Evolutionary conservation across 2,113 vertebrate species (phyloP).

Genomic region (Sinocyclocheilus rhinocerous): DNA sequence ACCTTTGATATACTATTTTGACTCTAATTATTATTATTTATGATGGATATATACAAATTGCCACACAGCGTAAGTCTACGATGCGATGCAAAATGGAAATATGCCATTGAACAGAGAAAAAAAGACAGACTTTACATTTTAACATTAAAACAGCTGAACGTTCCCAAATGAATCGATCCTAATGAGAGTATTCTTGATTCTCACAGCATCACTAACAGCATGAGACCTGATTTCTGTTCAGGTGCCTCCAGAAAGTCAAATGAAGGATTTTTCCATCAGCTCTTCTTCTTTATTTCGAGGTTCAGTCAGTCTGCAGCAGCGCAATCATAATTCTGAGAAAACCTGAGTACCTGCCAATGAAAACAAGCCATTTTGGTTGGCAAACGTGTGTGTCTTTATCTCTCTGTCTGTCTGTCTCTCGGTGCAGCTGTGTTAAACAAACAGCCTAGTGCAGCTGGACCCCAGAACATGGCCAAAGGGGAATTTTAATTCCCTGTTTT

Average conservation of each 20-base stretch:
- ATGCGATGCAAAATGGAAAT: not conserved
- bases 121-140: not conserved
- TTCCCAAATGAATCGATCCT: not conserved
- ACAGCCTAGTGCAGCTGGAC: constrained; percentile 78
- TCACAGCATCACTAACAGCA: not conserved
- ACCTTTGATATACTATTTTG: not conserved
- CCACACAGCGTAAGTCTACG: not conserved
- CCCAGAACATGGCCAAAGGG: constrained; percentile 75
- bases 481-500: constrained; percentile 80
- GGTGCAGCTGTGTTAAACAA: constrained; percentile 79
- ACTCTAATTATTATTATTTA: not conserved
- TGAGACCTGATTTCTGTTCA: not conserved
- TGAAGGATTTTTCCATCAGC: constrained; percentile 20
- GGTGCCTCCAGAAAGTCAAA: not conserved
- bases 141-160: not conserved
- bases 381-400: constrained; percentile 63
- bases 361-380: constrained; percentile 71
- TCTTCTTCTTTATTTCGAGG: constrained; percentile 21
- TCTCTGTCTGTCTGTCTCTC: constrained; percentile 24
- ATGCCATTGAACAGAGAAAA: not conserved
- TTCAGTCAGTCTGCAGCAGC: constrained; percentile 59
- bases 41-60: not conserved
- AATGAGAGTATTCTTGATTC: not conserved
- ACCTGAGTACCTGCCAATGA: constrained; percentile 63
- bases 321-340: constrained; percentile 70